A percentile compares a stretch with the other conserved stretches of the same genome.
These are phyloP conservation scores for Pachydiplax longipennis DNA, from an alignment of 2,888 invertebrate genomes.

Conservation along the genomic window DNA sequence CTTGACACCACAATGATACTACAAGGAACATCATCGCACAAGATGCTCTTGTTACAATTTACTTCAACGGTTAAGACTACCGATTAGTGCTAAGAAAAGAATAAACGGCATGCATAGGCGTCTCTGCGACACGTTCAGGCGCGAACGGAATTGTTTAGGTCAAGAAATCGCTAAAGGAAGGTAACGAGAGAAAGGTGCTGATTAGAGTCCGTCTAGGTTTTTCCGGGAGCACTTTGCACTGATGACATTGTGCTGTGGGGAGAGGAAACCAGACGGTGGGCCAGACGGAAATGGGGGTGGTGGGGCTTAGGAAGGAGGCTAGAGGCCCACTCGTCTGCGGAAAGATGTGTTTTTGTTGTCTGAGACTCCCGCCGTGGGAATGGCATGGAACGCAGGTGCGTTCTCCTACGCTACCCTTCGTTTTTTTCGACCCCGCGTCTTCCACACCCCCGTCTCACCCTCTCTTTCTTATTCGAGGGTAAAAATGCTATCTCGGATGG, in stretches of 20 bases:
- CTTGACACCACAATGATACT: no score
- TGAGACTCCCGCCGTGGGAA: conserved; percentile 3
- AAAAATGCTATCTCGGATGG: neutral
- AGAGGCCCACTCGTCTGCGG: neutral
- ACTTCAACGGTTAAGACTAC: no score
- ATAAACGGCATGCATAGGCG: no score
- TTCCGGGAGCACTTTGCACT: neutral
- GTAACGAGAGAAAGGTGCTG: neutral
- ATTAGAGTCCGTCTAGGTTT: neutral
- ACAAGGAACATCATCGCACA: no score
- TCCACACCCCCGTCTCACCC: neutral
- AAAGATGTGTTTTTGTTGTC: neutral
- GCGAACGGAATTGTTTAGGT: no score
- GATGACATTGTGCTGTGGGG: neutral
- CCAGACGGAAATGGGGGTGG: conserved; percentile 33
- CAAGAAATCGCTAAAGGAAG: neutral
- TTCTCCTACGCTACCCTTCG: neutral
- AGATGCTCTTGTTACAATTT: no score
- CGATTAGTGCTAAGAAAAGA: no score
- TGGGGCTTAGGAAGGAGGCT: neutral
- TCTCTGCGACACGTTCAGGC: no score
- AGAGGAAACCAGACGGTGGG: conserved; percentile 10
- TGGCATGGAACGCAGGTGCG: conserved; percentile 26
- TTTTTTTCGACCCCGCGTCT: neutral
- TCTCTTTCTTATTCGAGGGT: neutral